Base-by-base conservation (phyloP, 1,140 invertebrate species). In the Tetramorium simillimum region DNA sequence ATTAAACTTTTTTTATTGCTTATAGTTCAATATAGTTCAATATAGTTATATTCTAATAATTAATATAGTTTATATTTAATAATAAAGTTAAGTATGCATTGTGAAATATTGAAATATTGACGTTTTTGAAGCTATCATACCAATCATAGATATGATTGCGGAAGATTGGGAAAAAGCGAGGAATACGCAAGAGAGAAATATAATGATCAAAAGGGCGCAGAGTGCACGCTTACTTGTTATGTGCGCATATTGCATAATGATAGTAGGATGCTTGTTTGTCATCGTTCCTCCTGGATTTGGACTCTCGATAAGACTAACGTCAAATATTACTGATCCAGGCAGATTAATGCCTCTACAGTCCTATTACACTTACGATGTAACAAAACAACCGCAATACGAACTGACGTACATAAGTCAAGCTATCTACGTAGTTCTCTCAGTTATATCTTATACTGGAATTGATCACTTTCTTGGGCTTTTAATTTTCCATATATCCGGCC, bases 401-500 rank as follows among this genome's bases (percentile, higher is more conserved):
- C 1, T 78, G 6, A 78, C 76, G 16, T 65, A 21, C 65, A 65
- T 78, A 3, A 65, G 58, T 65, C 76, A 76, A 62, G 2, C 16
- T 40, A 18, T 51, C 2, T 76, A 28, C 21, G 43, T 69, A 16
- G 3, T 21, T 33, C 24, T 43, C 9, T 24, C 33, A 3, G 18
- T 73, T 5, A 6, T 84, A 3, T 60, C 53, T 2, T 76, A 76
- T 18, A 60, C 16, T 5, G 73, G 73, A 24, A 60, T 76, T 1
- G 73, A 76, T 7, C 40, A 76, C 43, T 76, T 76, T 43, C 73
- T 76, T 43, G 73, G 53, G 1, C 4, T 78, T 3, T 2, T 78
- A 9, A 1, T 65, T 16, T 78, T 78, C n/a, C 76, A 78, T 49
- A 65, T 78, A 49, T 78, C 24, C 12, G 60, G 76, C 5, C 76